A percentile compares a stretch with the other conserved stretches of the same genome.
Conservation (phyloP, 2,797 vertebrate species). For the Morelia viridis region DNA sequence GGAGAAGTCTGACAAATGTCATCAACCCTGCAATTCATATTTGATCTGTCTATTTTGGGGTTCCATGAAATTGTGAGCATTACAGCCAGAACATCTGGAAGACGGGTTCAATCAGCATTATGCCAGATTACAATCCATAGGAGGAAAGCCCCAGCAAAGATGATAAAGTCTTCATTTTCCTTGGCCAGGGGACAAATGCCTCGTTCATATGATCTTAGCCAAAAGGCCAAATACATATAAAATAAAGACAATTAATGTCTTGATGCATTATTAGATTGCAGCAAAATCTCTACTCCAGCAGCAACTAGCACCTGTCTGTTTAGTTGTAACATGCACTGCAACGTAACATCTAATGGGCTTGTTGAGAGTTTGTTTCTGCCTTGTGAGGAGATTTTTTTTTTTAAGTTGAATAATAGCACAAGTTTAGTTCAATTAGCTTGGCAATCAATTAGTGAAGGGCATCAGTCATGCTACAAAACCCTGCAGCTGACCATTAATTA, state of each 20-base stretch:
- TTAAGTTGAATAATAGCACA: conserved; percentile 12
- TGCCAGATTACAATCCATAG: neutral
- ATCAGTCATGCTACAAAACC: conserved; percentile 54
- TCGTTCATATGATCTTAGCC: neutral
- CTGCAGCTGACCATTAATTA: conserved; percentile 62
- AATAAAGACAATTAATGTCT: neutral
- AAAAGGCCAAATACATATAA: conserved; percentile 1
- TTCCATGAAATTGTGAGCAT: neutral
- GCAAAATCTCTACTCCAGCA: neutral
- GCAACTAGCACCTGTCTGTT: neutral
- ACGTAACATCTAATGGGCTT: neutral
- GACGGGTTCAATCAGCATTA: neutral
- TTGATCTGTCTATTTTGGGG: neutral
- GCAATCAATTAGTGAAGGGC: conserved; percentile 54
- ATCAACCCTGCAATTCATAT: neutral
- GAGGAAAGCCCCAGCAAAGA: neutral
- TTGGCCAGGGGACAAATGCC: neutral
- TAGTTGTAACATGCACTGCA: neutral
- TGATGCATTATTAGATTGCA: conserved; percentile 3
- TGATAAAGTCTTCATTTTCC: neutral
- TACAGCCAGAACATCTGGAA: neutral
- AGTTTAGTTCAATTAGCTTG: conserved; percentile 45
- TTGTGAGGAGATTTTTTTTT: neutral
- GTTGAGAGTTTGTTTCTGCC: neutral
- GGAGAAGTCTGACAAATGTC: neutral